phyloP scores from a whole-genome alignment of 2,888 invertebrate species.

The Acronicta aceris region DNA sequence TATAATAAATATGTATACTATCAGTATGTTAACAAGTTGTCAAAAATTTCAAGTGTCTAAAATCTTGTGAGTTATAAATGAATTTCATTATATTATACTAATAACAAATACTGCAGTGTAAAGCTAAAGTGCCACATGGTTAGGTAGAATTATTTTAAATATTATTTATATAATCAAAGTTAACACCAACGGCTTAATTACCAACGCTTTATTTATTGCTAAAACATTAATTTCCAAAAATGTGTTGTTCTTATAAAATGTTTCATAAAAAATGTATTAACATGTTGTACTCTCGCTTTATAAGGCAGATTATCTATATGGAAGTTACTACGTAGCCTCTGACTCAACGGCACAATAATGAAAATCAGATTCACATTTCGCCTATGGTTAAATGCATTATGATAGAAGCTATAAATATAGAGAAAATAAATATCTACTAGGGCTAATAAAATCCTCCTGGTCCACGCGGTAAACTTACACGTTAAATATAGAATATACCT shows the following conservation, averaged over 20 bases:
- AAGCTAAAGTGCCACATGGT: conserved; percentile 52
- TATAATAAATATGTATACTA: conserved; percentile 47
- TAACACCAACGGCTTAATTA: conserved; percentile 24
- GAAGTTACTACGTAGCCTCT: conserved; percentile 71
- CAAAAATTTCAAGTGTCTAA: conserved; percentile 57
- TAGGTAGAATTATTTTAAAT: conserved; percentile 15
- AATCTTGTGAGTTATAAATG: conserved; percentile 40
- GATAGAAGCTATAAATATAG: conserved; percentile 80
- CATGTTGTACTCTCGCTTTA: conserved; percentile 54
- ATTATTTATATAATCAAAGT: conserved; percentile 28
- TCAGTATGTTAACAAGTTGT: conserved; percentile 61
- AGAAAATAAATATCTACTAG: conserved; percentile 85
- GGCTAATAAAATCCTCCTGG: conserved; percentile 81
- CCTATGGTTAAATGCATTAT: conserved; percentile 82
- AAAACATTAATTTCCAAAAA: conserved; percentile 35
- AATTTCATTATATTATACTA: conserved; percentile 29
- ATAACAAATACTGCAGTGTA: conserved; percentile 38
- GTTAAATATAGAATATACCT: conserved; percentile 81
- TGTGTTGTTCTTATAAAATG: conserved; percentile 35
- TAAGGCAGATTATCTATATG: conserved; percentile 57
- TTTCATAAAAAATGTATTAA: conserved; percentile 44
- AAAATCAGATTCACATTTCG: conserved; percentile 80
- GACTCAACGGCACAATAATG: conserved; percentile 62
- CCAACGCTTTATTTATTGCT: conserved; percentile 26
- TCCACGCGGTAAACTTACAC: conserved; percentile 84